phyloP scores from a whole-genome alignment of 1,140 invertebrate species.

The Magallana angulata region DNA sequence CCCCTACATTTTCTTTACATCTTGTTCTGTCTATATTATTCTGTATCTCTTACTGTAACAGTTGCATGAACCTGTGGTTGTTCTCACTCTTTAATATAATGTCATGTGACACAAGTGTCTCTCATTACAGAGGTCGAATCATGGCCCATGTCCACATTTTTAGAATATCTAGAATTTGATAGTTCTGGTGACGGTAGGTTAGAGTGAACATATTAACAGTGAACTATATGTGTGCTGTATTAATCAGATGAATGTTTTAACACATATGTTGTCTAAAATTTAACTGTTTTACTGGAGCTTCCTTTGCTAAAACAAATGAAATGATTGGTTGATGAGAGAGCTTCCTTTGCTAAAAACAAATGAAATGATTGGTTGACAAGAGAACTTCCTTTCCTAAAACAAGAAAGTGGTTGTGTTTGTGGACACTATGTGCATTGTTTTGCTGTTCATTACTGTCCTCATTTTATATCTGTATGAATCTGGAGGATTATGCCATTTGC shows the following conservation, averaged over 20 bases:
- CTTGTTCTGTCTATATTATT: no score
- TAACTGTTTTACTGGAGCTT: constrained; percentile 16
- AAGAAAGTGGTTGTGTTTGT: no score
- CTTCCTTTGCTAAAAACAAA: neutral
- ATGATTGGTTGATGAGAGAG: no score
- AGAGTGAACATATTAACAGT: constrained; percentile 3
- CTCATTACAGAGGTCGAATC: constrained; percentile 32
- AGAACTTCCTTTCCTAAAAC: no score
- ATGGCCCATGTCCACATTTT: constrained; percentile 38
- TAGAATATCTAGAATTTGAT: constrained; percentile 42
- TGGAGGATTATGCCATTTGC: no score
- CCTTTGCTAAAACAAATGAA: neutral
- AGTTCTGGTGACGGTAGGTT: constrained; percentile 42
- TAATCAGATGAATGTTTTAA: neutral
- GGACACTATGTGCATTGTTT: no score
- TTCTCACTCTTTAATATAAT: no score
- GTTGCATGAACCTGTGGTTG: no score
- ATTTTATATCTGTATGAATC: no score
- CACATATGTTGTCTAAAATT: neutral
- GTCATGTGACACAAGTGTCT: neutral
- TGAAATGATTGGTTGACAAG: neutral
- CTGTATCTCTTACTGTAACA: no score
- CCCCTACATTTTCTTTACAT: no score
- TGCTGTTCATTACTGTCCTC: no score
- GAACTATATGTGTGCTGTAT: constrained; percentile 10